Percentiles rank a stretch among this genome's conserved stretches.
phyloP scores from a whole-genome alignment of 2,888 invertebrate genomes.

The Frankliniella intonsa region DNA sequence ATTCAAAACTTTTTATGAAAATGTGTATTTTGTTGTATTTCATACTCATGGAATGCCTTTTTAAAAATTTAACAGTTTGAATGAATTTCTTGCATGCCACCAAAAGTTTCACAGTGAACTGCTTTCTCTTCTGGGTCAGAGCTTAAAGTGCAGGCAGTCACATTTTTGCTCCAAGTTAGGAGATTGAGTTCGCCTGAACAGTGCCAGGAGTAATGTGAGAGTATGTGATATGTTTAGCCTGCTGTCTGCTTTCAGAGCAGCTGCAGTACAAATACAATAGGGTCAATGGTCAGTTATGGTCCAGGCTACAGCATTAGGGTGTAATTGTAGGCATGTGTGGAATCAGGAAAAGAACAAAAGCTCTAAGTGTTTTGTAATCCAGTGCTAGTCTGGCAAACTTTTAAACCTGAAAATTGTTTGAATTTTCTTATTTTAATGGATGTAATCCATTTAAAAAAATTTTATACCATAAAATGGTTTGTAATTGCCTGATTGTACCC shows the following conservation, averaged over 20 bases:
- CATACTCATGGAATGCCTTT: constrained; percentile 20
- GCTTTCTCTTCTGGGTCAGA: neutral
- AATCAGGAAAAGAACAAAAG: neutral
- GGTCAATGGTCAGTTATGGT: neutral
- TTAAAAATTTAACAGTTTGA: constrained; percentile 2
- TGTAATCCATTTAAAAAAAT: neutral
- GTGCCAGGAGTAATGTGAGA: neutral
- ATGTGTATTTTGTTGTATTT: constrained; percentile 27
- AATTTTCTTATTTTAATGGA: constrained; percentile 18
- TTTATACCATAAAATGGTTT: constrained; percentile 23
- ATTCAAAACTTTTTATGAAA: constrained; percentile 25
- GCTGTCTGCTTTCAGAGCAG: neutral
- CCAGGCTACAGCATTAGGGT: neutral
- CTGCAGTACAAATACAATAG: neutral
- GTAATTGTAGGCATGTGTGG: constrained; percentile 1
- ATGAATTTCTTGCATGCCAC: neutral
- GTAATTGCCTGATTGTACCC: constrained; percentile 10
- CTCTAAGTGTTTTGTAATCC: constrained; percentile 14
- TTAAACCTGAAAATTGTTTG: constrained; percentile 8
- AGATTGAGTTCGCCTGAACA: neutral
- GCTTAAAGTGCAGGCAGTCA: neutral
- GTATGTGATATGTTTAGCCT: constrained; percentile 17
- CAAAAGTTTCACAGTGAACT: constrained; percentile 4
- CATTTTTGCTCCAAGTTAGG: neutral
- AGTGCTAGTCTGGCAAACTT: constrained; percentile 19